These are phyloP conservation scores for Xiphorhynchus erythropygius DNA, from an alignment of 2,797 vertebrate species.

Conservation along the genomic window DNA sequence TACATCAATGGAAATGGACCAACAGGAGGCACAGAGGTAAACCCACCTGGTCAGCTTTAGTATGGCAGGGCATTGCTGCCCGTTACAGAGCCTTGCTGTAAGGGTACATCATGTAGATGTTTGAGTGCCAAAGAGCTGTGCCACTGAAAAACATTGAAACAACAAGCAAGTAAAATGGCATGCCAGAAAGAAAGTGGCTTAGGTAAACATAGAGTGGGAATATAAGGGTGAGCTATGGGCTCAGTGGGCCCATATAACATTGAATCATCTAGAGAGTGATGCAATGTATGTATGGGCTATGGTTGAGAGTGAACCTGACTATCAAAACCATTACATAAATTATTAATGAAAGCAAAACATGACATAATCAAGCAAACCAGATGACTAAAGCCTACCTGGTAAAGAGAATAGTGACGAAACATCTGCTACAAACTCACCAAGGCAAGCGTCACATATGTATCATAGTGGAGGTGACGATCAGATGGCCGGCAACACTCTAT, in stretches of 20 bases:
- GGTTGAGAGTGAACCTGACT: neutral
- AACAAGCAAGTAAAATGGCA: neutral
- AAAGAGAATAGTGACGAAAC: neutral
- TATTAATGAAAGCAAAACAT: neutral
- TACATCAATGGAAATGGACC: neutral
- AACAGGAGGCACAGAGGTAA: neutral
- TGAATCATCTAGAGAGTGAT: neutral
- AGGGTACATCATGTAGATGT: neutral
- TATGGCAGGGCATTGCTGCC: neutral
- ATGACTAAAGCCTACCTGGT: fast-evolving
- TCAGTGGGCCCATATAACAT: neutral
- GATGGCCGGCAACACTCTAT: neutral
- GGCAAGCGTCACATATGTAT: neutral
- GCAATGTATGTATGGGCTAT: neutral
- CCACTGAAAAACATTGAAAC: neutral
- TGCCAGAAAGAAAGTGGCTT: neutral
- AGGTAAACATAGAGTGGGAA: neutral
- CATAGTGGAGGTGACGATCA: neutral
- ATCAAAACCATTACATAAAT: neutral
- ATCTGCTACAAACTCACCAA: neutral
- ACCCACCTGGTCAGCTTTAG: neutral
- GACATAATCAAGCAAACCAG: neutral
- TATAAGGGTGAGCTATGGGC: neutral
- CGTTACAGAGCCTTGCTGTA: neutral
- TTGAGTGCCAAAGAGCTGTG: neutral